These are phyloP conservation scores for Ambastaia sidthimunki DNA, from an alignment of 2,797 vertebrate species.

Conservation along the genomic window DNA sequence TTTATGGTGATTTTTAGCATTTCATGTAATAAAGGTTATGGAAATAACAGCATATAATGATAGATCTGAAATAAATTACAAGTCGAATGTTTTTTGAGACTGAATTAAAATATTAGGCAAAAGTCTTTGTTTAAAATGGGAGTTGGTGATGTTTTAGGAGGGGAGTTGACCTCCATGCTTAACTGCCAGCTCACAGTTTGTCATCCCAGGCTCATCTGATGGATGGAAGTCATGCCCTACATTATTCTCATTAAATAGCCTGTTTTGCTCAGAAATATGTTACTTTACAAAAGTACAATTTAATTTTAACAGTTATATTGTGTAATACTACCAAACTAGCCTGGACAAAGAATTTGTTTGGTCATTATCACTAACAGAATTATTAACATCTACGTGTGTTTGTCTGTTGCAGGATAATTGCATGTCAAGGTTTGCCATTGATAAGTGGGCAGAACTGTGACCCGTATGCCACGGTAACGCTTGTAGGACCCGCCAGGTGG, in stretches of 20 bases:
- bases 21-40: not conserved
- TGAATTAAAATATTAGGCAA: too few relatives aligned
- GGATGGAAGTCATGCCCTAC: not conserved
- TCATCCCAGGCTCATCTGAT: not conserved
- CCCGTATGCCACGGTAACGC: slow-evolving; percentile 92
- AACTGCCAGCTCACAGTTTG: not conserved
- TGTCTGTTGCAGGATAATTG: slow-evolving; percentile 84
- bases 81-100: too few relatives aligned
- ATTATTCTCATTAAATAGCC: slow-evolving; percentile 3
- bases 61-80: too few relatives aligned
- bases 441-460: slow-evolving; percentile 97
- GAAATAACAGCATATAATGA: too few relatives aligned
- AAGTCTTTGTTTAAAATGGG: not conserved
- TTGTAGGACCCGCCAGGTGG: slow-evolving; percentile 95
- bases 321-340: not conserved
- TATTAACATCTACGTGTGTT: slow-evolving; percentile 2
- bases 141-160: not conserved
- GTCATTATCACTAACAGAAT: not conserved
- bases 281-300: not conserved
- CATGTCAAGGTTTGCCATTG: slow-evolving; percentile 94
- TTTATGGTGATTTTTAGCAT: not conserved
- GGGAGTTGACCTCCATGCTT: not conserved
- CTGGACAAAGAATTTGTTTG: not conserved
- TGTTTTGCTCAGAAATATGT: slow-evolving; percentile 9
- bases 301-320: not conserved